Evolutionary conservation across 2,113 vertebrate genomes (phyloP).

Genomic region (Rhizomys pruinosus): DNA sequence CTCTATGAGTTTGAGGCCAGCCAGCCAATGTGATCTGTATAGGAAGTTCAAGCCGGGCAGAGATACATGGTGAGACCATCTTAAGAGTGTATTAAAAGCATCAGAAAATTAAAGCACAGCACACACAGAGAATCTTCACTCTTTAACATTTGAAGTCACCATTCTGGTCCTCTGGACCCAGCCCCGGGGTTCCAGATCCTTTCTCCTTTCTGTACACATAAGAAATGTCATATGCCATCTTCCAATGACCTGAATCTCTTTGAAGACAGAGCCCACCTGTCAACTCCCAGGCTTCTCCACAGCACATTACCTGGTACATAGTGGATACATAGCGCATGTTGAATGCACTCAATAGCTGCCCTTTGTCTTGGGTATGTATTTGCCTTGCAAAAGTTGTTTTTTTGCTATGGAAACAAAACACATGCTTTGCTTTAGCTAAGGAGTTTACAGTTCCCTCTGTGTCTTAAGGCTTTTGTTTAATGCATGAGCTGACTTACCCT

Average conservation of each 20-base stretch:
- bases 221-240: neutral
- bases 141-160: neutral
- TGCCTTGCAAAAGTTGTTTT: slow-evolving; percentile 6
- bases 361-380: slow-evolving; percentile 37
- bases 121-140: neutral
- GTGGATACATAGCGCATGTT: neutral
- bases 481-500: slow-evolving; percentile 71
- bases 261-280: neutral
- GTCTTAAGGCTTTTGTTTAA: slow-evolving; percentile 70
- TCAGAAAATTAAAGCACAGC: neutral
- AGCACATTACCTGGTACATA: neutral
- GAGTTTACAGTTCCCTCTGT: slow-evolving; percentile 73
- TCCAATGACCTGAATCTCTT: neutral
- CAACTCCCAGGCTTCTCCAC: neutral
- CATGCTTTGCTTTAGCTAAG: slow-evolving; percentile 66
- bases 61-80: too few species aligned
- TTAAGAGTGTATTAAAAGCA: neutral
- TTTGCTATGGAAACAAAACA: slow-evolving; percentile 73
- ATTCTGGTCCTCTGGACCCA: neutral
- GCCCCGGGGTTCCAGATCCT: neutral
- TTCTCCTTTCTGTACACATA: neutral
- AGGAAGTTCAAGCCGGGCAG: too few species aligned
- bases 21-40: too few species aligned
- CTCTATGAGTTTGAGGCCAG: too few species aligned
- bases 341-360: neutral